These are phyloP conservation scores for Crocodylus rhombifer DNA, from an alignment of 2,797 vertebrate species.

Conservation along the genomic window DNA sequence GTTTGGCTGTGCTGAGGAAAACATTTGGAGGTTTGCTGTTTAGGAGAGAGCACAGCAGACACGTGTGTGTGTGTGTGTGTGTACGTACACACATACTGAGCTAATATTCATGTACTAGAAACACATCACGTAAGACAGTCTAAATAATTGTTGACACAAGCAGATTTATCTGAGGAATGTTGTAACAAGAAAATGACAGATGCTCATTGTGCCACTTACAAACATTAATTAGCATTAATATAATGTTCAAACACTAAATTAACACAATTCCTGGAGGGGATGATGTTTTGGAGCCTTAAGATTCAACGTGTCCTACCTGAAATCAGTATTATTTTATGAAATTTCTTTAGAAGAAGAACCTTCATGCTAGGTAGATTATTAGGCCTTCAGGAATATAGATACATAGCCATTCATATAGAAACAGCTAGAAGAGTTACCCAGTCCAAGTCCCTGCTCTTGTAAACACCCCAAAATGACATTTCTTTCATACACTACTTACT, in stretches of 20 bases:
- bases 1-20: rapidly evolving
- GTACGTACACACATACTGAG: neutral
- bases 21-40: neutral
- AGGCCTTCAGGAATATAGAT: neutral
- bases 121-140: neutral
- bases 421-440: no score
- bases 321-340: rapidly evolving
- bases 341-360: neutral
- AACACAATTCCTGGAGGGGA: neutral
- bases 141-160: neutral
- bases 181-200: constrained; percentile 34
- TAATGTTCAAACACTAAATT: constrained; percentile 6
- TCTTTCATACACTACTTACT: rapidly evolving
- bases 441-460: neutral
- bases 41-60: neutral
- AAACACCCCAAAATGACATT: rapidly evolving
- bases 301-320: neutral
- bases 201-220: constrained; percentile 19
- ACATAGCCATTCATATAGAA: no score
- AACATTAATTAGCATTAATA: constrained; percentile 61
- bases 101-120: neutral
- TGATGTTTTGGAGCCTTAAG: neutral
- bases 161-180: neutral
- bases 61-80: neutral
- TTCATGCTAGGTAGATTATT: neutral